Evolutionary conservation across 1,140 invertebrate species (phyloP).

Genomic region (Meloidogyne floridensis): DNA sequence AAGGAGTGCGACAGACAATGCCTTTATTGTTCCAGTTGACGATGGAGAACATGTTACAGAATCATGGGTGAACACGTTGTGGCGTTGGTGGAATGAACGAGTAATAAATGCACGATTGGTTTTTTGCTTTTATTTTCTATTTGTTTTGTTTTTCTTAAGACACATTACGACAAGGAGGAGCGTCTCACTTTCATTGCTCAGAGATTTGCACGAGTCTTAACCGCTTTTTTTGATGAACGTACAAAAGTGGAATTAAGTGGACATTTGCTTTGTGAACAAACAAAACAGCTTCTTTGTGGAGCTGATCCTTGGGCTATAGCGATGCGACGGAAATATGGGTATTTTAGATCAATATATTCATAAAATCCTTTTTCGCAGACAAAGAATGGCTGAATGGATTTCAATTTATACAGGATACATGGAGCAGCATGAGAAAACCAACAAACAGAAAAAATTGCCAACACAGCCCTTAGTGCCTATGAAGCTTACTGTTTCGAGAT

Average conservation of each 20-base stretch:
- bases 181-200: conserved; percentile 11
- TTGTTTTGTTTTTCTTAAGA: conserved; percentile 14
- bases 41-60: not conserved
- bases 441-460: not conserved
- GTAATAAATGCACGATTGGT: conserved; percentile 32
- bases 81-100: conserved; percentile 32
- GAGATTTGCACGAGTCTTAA: conserved; percentile 8
- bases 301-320: not conserved
- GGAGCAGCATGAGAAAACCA: conserved; percentile 4
- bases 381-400: conserved; percentile 22
- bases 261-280: conserved; percentile 31
- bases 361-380: conserved; percentile 2
- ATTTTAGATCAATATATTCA: not conserved
- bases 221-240: conserved; percentile 14
- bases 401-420: conserved; percentile 14
- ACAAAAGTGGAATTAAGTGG: conserved; percentile 20
- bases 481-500: not conserved
- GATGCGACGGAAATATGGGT: conserved; percentile 33
- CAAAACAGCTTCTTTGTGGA: conserved; percentile 2
- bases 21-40: too few species aligned
- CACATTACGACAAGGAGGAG: conserved; percentile 27
- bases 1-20: too few species aligned
- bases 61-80: conserved; percentile 21
- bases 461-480: not conserved
- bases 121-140: not conserved